A percentile compares a stretch with the other conserved stretches of the same genome.
Evolutionary conservation across 2,888 invertebrate species (phyloP).

Genomic region (Thera obeliscata): DNA sequence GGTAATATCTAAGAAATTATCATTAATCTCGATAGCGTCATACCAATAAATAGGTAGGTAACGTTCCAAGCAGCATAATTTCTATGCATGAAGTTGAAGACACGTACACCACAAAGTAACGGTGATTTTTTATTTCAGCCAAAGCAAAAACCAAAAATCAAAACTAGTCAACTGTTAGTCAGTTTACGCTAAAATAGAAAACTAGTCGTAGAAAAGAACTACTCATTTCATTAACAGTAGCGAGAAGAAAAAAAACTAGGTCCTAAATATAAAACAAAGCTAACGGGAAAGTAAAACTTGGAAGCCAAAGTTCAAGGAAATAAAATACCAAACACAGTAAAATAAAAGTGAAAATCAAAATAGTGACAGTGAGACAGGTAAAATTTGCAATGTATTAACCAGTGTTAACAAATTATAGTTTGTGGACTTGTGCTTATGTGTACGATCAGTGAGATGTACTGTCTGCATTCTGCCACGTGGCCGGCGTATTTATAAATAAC

Average conservation of each 20-base stretch:
- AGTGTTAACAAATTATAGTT: conserved; percentile 26
- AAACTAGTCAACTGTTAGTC: conserved; percentile 41
- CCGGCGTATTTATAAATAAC: conserved; percentile 54
- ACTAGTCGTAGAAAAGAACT: too few species aligned
- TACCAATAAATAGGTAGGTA: conserved; percentile 22
- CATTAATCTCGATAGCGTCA: conserved; percentile 23
- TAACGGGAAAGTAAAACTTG: conserved; percentile 29
- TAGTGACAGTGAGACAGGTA: conserved; percentile 29
- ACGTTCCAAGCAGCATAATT: neutral
- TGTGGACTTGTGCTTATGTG: conserved; percentile 45
- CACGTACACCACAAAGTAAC: neutral
- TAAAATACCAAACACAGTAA: neutral
- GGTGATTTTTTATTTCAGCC: conserved; percentile 51
- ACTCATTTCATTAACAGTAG: too few species aligned
- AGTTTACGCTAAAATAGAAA: too few species aligned
- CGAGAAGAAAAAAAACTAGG: too few species aligned
- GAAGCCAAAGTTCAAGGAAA: conserved; percentile 2
- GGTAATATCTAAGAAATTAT: neutral
- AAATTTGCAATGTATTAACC: neutral
- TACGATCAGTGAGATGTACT: conserved; percentile 60
- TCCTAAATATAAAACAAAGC: too few species aligned
- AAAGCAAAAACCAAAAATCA: conserved; percentile 60
- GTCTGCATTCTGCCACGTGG: conserved; percentile 61
- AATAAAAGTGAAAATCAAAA: conserved; percentile 41
- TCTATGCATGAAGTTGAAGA: neutral